These are phyloP conservation scores for Accipiter cooperii DNA, from an alignment of 2,113 vertebrate species.

Conservation along the genomic window DNA sequence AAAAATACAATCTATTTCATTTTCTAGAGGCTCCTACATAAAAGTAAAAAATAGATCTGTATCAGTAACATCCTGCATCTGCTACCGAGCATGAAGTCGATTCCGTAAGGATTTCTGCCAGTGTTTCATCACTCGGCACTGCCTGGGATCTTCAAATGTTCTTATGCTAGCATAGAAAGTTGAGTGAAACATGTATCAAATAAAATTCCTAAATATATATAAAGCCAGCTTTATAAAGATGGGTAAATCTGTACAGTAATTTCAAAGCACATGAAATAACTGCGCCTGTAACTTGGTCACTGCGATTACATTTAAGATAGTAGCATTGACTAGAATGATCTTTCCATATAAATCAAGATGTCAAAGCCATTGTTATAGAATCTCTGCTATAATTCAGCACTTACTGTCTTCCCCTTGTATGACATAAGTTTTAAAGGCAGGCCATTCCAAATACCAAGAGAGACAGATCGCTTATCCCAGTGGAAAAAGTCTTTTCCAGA, in stretches of 20 bases:
- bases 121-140: not conserved
- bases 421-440: not conserved
- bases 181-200: not conserved
- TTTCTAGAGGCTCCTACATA: not conserved
- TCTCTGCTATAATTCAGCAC: not conserved
- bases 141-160: not conserved
- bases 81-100: accelerated
- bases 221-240: not conserved
- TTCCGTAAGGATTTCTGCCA: not conserved
- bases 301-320: not conserved
- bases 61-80: not conserved
- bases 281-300: not conserved
- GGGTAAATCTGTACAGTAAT: not conserved
- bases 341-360: not conserved
- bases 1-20: not conserved
- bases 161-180: not conserved
- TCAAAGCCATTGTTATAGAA: not conserved
- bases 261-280: not conserved
- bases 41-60: not conserved
- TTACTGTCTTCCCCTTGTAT: not conserved
- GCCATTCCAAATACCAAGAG: not conserved
- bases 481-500: not conserved
- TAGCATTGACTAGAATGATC: not conserved
- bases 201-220: not conserved
- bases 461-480: not conserved